Evolutionary conservation across 2,113 vertebrate genomes (phyloP), one percentile per base, ranked within the genome.

Genomic region (Cebidichthys violaceus): DNA sequence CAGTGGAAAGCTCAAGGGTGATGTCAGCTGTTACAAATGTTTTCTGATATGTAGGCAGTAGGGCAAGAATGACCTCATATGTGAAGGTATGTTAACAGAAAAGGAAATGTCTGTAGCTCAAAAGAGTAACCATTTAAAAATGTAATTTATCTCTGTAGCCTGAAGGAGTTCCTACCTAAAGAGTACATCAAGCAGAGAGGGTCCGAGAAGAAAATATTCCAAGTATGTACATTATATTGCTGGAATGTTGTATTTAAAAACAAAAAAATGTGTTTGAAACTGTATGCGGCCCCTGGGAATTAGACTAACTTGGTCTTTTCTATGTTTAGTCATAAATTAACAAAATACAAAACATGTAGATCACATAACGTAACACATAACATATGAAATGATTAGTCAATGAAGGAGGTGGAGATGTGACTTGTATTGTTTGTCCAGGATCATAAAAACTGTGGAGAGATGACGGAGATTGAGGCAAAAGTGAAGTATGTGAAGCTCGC

Each of bases 401-500:
- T 37, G 8, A 1, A 62, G 20, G 31, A 54, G 31, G n/a, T 41
- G 55, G 59, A 62, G 6, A 9, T 72, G 27, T 80, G 39, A 70
- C 75, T 45, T 70, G 20, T 70, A 39, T 22, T 89, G 82, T 89
- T 65, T 82, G 31, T 55, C 24, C 85, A 99, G 98, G 98, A 99
- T 2, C 98, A 99, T 92, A 99, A 98, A 88, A 97, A 95, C 91
- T 99, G 97, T 69, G 98, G 98, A 2, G 98, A 99, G 90, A 99
- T 99, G 97, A 96, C 92, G 0, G 98, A 99, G 90, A 99, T 99
- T n/a, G 98, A 99, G 90, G 98, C 97, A 22, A 99, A 99, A 89
- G 98, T 99, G 83, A 99, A 99, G 79, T 99, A 99, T 0, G 98
- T 99, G 79, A 99, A 99, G 85, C 92, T 99, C 0, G 98, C 98